Evolutionary conservation across 2,113 vertebrate species (phyloP).

Genomic region (Scopus umbretta): DNA sequence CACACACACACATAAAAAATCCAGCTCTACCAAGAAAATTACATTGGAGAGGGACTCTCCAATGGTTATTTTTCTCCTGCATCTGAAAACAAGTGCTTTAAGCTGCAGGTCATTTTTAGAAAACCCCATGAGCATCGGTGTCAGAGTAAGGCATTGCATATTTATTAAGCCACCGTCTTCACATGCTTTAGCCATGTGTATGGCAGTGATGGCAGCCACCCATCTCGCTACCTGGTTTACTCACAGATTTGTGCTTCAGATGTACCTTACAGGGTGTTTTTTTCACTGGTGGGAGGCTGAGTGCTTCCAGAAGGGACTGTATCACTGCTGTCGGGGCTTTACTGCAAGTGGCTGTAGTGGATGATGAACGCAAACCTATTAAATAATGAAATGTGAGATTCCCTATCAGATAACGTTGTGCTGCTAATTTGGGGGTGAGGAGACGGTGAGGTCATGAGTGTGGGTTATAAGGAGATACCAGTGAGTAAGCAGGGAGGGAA

Average conservation of each 20-base stretch:
- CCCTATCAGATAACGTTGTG: background rate
- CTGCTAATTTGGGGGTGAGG: conserved; percentile 28
- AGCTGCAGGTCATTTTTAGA: background rate
- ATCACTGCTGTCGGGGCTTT: background rate
- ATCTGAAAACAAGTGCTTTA: background rate
- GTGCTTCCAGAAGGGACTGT: background rate
- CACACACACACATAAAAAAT: background rate
- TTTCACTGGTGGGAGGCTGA: background rate
- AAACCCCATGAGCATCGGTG: background rate
- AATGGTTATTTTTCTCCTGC: background rate
- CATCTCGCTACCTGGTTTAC: background rate
- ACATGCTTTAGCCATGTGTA: background rate
- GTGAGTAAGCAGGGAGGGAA: background rate
- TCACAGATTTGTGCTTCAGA: background rate
- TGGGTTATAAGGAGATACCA: background rate
- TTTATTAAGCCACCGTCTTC: background rate
- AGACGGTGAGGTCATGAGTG: background rate
- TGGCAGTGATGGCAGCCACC: background rate
- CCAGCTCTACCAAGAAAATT: background rate
- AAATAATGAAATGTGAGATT: conserved; percentile 29
- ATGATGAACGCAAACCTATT: background rate
- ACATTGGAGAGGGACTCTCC: background rate
- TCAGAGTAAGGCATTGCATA: background rate
- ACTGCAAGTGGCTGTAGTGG: background rate
- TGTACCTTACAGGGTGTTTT: background rate